Evolutionary conservation across 2,113 vertebrate genomes (phyloP), one percentile per base, ranked within the genome.

Genomic region (Sarotherodon lohbergeri): DNA sequence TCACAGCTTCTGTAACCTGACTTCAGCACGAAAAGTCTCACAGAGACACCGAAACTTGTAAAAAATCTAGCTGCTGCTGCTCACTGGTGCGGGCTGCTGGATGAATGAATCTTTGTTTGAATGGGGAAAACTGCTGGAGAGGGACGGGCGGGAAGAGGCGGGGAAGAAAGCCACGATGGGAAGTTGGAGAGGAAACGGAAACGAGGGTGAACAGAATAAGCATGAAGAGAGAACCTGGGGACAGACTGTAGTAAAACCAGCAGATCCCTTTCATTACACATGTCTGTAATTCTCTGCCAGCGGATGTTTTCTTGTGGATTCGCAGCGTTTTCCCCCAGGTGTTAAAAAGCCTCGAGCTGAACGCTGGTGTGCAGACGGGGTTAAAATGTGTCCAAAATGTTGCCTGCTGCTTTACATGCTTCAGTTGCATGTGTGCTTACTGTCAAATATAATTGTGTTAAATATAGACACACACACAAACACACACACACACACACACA

Each of bases 21-120:
- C 50, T 86, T 50, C n/a, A 24, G 39, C 16, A 11, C 7, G 55
- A 29, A 59, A 9, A 82, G n/a, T 52, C 59, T 36, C 46, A 59
- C 61, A 90, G 52, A 89, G 50, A 24, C 54, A 17, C 17, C 13
- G 22, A 24, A 52, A 80, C 61, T 46, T 4, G 63, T 87, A 92
- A 90, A 81, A 85, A 85, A 86, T 2, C 43, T 17, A 52, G 17
- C 71, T 13, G 29, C 52, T 82, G 55, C 73, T 81, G 71, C 61
- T 88, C 52, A 59, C 46, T 82, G 73, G 7, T 55, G 36, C 41
- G 39, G 24, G 13, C 80, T 4, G 32, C 76, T 52, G 90, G 46
- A 89, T 90, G 93, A 94, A 93, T 93, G 88, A 90, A 89, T 91
- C 85, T 63, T 88, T 89, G 90, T 90, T 56, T 91, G 85, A 83